Evolutionary conservation across 2,888 invertebrate species (phyloP).

Genomic region (Heteromyza rotundicornis): DNA sequence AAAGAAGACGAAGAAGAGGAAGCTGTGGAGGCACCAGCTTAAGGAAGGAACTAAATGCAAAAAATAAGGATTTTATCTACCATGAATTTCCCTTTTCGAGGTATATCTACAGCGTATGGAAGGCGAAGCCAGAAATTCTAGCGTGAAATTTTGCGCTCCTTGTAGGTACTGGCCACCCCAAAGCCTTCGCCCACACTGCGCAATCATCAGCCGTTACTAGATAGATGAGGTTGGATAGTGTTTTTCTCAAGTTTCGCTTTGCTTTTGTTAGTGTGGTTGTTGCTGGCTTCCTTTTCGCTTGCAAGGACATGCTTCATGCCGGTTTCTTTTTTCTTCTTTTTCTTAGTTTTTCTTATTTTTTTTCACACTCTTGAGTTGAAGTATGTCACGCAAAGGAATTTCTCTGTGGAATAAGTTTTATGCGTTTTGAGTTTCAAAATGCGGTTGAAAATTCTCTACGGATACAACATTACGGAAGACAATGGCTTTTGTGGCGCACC

Average conservation of each 20-base stretch:
- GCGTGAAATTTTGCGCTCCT: too few species aligned
- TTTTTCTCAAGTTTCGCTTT: not conserved
- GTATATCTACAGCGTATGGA: not conserved
- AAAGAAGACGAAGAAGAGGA: too few species aligned
- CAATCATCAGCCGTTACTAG: not conserved
- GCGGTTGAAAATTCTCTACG: not conserved
- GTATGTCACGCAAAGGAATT: slow-evolving; percentile 1
- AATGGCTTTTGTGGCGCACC: slow-evolving; percentile 17
- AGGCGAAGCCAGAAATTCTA: not conserved
- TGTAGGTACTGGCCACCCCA: too few species aligned
- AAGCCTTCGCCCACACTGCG: not conserved
- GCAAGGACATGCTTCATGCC: not conserved
- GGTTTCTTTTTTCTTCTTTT: not conserved
- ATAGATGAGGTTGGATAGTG: not conserved
- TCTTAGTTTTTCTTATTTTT: not conserved
- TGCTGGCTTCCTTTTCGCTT: not conserved
- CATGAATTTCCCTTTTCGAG: not conserved
- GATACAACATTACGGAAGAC: not conserved
- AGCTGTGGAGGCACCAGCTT: slow-evolving; percentile 1
- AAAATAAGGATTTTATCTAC: not conserved
- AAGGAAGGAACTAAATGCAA: not conserved
- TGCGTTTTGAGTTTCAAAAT: not conserved
- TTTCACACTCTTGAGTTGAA: not conserved
- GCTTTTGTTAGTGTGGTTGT: not conserved
- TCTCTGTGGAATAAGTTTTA: slow-evolving; percentile 2